These are phyloP conservation scores for Oostethus manadensis DNA, from an alignment of 2,113 vertebrate species.

Conservation along the genomic window DNA sequence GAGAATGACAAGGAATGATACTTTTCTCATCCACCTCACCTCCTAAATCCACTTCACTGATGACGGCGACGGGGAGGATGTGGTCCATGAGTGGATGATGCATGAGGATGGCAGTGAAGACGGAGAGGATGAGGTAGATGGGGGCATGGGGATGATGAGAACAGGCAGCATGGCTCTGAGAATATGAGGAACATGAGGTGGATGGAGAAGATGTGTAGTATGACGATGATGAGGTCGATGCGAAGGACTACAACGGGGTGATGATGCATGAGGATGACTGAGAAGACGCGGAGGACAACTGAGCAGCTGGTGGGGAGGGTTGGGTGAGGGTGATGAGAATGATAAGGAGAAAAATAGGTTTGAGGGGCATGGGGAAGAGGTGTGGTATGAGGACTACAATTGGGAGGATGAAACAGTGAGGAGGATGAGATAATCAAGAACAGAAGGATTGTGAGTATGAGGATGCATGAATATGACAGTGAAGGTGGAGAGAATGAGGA, in stretches of 20 bases:
- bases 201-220: background rate
- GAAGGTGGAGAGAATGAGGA: conserved; percentile 8
- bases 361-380: background rate
- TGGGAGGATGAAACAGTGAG: background rate
- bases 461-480: background rate
- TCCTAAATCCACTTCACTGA: conserved; percentile 41
- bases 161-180: too few species aligned
- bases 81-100: conserved; percentile 18
- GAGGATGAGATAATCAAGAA: background rate
- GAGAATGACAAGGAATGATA: conserved; percentile 7
- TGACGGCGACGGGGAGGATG: conserved; percentile 13
- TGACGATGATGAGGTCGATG: background rate
- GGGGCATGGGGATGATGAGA: background rate
- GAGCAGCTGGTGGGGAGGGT: too few species aligned
- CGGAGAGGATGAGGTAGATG: background rate
- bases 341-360: too few species aligned
- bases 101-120: background rate
- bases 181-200: background rate
- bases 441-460: background rate
- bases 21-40: conserved; percentile 49
- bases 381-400: background rate
- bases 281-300: too few species aligned
- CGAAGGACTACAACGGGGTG: background rate
- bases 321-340: too few species aligned
- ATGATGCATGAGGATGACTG: too few species aligned